Evolutionary conservation across 2,797 vertebrate species (phyloP).

Genomic region (Diplodus puntazzo): DNA sequence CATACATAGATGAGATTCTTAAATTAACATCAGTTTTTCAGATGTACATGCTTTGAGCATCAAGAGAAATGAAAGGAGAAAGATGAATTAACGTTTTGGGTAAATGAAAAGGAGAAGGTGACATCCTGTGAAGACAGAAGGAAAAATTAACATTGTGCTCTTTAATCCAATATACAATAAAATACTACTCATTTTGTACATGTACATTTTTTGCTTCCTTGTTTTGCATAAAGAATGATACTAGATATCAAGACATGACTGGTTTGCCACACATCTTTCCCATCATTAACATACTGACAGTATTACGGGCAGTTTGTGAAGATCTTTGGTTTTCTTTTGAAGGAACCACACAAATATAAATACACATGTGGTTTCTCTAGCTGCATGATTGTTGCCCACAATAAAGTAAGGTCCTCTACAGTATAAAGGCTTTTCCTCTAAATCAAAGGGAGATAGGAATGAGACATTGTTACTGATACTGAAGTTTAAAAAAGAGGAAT

Average conservation of each 20-base stretch:
- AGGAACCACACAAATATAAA: conserved; percentile 64
- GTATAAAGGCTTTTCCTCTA: conserved; percentile 41
- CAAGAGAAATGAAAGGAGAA: conserved; percentile 64
- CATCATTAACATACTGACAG: conserved; percentile 57
- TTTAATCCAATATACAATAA: conserved; percentile 75
- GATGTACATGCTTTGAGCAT: conserved; percentile 86
- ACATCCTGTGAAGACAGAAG: conserved; percentile 64
- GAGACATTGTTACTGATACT: conserved; percentile 43
- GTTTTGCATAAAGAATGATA: conserved; percentile 67
- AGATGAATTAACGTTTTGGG: conserved; percentile 66
- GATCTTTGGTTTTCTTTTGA: conserved; percentile 73
- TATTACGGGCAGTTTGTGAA: conserved; percentile 74
- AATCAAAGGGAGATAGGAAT: conserved; percentile 66
- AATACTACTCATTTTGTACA: conserved; percentile 56
- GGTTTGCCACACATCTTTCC: conserved; percentile 48
- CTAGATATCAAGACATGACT: conserved; percentile 45
- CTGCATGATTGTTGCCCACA: conserved; percentile 77
- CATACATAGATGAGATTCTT: conserved; percentile 80
- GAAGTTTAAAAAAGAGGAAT: conserved; percentile 52
- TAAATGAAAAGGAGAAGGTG: conserved; percentile 69
- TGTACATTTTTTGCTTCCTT: conserved; percentile 66
- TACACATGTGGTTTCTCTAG: conserved; percentile 74
- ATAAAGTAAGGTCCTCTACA: conserved; percentile 57
- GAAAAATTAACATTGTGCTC: conserved; percentile 76
- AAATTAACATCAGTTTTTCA: conserved; percentile 84